Base-by-base conservation (phyloP, 2,888 invertebrate species). In the Eretmocerus hayati region DNA sequence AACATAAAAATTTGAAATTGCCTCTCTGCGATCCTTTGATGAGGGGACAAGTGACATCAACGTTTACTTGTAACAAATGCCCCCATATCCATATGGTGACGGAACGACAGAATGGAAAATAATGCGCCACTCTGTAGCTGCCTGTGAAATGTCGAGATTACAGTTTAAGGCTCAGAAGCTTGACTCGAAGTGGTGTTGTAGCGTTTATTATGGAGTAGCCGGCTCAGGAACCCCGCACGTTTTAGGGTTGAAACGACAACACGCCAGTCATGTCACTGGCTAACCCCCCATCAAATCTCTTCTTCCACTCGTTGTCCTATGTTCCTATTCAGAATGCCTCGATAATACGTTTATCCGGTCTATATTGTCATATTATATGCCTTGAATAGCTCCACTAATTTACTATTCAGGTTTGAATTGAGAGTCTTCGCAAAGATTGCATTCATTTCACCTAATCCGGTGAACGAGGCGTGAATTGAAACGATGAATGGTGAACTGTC, bases 241-340 rank as follows among this genome's bases (percentile, higher is more conserved):
- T n/a, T n/a, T n/a, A 36, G 26, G 16, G 15, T 15, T 15, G 47
- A 18, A 11, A 26, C 26, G 26, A 26, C 26, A 26, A 26, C 26
- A 26, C 6, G 26, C 26, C 26, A n/a, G n/a, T n/a, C 46, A 46
- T 37, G 23, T 32, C 42, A 38, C 40, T 18, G 30, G 30, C 30
- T 21, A 22, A 16, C 5, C 5, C 16, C 16, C n/a, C 4, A 31
- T 13, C 13, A n/a, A 31, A n/a, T 31, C 31, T 15, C 16, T 15
- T 4, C 21, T n/a, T 38, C 22, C 38, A 37, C 42, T 46, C 33
- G 46, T 50, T 43, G 46, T 46, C 40, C 50, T 46, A 42, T 36
- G 43, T n/a, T 35, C 38, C 46, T 42, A 42, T 50, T 50, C 33
- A 46, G 42, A 46, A 50, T 50, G 46, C 22, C 42, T 22, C 39